Percentiles rank a stretch among this genome's conserved stretches.
These are phyloP conservation scores for Campoletis raptor DNA, from an alignment of 2,888 invertebrate genomes.

Conservation along the genomic window DNA sequence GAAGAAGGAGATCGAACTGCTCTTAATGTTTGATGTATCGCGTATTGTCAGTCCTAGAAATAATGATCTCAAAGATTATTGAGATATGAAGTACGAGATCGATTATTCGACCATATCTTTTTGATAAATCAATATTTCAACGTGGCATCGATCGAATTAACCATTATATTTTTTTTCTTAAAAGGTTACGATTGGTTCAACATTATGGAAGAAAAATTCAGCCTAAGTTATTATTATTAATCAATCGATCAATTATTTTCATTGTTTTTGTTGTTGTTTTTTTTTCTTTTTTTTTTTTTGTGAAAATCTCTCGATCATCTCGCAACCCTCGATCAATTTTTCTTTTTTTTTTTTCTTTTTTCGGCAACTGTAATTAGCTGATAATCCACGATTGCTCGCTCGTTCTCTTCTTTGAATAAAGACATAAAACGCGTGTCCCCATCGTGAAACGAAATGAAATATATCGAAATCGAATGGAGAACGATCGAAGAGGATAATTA, in stretches of 20 bases:
- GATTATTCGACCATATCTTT: constrained; percentile 16
- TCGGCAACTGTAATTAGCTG: constrained; percentile 52
- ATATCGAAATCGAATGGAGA: constrained; percentile 34
- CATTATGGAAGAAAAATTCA: not conserved
- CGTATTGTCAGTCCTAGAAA: constrained; percentile 18
- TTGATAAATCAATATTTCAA: constrained; percentile 29
- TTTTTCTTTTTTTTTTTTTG: not conserved
- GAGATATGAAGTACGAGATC: constrained; percentile 26
- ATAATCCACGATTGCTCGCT: constrained; percentile 19
- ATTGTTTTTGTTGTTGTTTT: not conserved
- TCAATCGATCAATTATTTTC: not conserved
- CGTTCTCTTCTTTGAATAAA: not conserved
- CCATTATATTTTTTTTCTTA: not conserved
- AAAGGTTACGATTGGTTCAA: not conserved
- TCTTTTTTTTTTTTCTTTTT: not conserved
- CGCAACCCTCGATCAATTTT: constrained; percentile 10
- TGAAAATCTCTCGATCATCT: constrained; percentile 5
- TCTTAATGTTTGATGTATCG: not conserved
- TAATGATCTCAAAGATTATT: constrained; percentile 26
- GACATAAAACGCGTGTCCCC: not conserved
- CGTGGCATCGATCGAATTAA: not conserved
- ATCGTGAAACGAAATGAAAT: constrained; percentile 22
- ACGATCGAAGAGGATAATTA: constrained; percentile 62
- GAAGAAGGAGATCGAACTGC: not conserved
- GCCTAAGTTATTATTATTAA: not conserved